These are phyloP conservation scores for Myripristis jacobus DNA, from an alignment of 2,797 vertebrate genomes.

Conservation along the genomic window DNA sequence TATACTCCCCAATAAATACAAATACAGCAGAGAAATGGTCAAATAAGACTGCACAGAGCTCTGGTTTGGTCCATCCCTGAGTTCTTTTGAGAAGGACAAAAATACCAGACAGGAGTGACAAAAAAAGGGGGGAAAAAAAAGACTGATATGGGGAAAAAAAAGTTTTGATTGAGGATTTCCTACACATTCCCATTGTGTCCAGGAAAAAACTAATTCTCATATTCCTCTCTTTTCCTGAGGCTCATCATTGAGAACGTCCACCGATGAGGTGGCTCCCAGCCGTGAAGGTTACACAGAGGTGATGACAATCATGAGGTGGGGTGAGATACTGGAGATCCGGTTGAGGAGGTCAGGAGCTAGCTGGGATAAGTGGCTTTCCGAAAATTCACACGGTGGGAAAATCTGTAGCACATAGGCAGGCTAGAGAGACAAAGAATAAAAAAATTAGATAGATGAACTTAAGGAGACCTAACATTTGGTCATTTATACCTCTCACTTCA, in stretches of 20 bases:
- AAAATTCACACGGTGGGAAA: conserved; percentile 98
- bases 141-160: conserved; percentile 45
- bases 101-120: conserved; percentile 76
- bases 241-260: conserved; percentile 62
- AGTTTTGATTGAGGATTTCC: conserved; percentile 54
- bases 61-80: conserved; percentile 82
- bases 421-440: conserved; percentile 71
- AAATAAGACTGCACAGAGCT: conserved; percentile 80
- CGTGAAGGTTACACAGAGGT: conserved; percentile 91
- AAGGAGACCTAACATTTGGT: not conserved
- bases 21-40: conserved; percentile 86
- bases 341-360: conserved; percentile 97
- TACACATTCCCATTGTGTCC: conserved; percentile 65
- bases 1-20: conserved; percentile 85
- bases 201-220: conserved; percentile 35
- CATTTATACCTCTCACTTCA: not conserved
- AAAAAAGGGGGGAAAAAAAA: conserved; percentile 36
- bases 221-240: conserved; percentile 80
- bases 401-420: conserved; percentile 99
- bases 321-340: conserved; percentile 98
- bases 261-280: conserved; percentile 42
- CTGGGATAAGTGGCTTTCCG: conserved; percentile 95
- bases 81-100: conserved; percentile 80
- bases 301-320: conserved; percentile 99
- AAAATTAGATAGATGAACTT: not conserved